These are phyloP conservation scores for Alloplasta piceator DNA, from an alignment of 2,888 invertebrate genomes.

Conservation along the genomic window DNA sequence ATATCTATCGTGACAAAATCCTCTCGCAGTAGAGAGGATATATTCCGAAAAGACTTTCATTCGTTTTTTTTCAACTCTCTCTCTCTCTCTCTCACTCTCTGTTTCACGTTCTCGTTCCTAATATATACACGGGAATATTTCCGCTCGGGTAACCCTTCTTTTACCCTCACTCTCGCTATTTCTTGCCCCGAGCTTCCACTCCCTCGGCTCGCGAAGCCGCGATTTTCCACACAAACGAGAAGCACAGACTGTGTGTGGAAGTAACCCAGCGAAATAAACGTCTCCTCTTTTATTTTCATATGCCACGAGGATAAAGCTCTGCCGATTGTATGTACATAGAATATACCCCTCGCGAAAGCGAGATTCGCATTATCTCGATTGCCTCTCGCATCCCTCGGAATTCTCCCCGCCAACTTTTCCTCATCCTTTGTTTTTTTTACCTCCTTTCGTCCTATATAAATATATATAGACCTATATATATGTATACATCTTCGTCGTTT, in stretches of 20 bases:
- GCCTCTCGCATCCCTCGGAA: constrained; percentile 48
- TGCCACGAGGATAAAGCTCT: constrained; percentile 55
- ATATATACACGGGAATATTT: constrained; percentile 40
- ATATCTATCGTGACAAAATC: constrained; percentile 48
- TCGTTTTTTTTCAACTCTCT: constrained; percentile 30
- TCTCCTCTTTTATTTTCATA: constrained; percentile 53
- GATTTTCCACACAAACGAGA: constrained; percentile 46
- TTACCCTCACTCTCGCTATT: constrained; percentile 15
- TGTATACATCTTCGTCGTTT: background rate
- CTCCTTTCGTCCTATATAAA: constrained; percentile 21
- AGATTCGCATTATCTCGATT: constrained; percentile 64
- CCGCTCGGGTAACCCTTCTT: constrained; percentile 47
- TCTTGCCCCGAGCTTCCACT: constrained; percentile 50
- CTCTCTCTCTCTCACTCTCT: constrained; percentile 15
- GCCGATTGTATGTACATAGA: constrained; percentile 31
- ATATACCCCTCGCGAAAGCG: constrained; percentile 34
- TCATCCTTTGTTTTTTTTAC: constrained; percentile 47
- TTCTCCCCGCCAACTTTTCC: constrained; percentile 33
- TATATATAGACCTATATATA: constrained; percentile 13
- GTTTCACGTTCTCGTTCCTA: constrained; percentile 25
- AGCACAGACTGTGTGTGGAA: constrained; percentile 34
- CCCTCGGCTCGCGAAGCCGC: constrained; percentile 25
- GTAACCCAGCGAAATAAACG: constrained; percentile 56
- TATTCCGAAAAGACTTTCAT: constrained; percentile 51
- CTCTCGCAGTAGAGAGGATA: constrained; percentile 34